phyloP scores from a whole-genome alignment of 2,113 vertebrate species.

The Ciconia boyciana region DNA sequence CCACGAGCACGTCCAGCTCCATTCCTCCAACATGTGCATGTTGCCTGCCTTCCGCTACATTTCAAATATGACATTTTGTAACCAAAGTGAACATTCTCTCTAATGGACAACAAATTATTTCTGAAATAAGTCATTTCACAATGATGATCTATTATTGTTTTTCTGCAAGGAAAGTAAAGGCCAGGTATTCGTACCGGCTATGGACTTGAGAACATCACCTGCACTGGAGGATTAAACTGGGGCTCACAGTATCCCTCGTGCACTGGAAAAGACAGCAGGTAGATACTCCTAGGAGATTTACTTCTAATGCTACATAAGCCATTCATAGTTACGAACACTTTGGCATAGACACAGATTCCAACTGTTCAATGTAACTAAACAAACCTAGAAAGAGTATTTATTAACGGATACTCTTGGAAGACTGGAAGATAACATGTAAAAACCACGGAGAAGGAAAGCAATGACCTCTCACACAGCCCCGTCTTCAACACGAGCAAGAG shows the following conservation, averaged over 20 bases:
- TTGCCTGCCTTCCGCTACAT: not conserved
- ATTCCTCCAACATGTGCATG: accelerated
- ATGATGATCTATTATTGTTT: too few species aligned
- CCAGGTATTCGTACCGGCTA: not conserved
- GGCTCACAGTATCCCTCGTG: not conserved
- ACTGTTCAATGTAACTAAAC: not conserved
- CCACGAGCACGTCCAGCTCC: not conserved
- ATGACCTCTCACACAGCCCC: not conserved
- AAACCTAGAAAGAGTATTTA: not conserved
- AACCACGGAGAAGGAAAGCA: not conserved
- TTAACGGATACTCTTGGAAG: not conserved
- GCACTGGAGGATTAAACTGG: not conserved
- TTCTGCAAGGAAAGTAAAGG: not conserved
- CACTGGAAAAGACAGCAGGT: not conserved
- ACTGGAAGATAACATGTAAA: not conserved
- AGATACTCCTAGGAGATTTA: not conserved
- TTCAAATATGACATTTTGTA: not conserved
- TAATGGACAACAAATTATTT: not conserved
- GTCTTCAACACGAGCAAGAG: not conserved
- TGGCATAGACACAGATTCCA: not conserved
- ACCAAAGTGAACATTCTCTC: not conserved
- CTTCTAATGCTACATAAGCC: not conserved
- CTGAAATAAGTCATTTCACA: not conserved
- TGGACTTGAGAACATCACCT: not conserved
- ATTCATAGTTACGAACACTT: not conserved